Evolutionary conservation across 2,113 vertebrate genomes (phyloP).

Genomic region (Condylura cristata): DNA sequence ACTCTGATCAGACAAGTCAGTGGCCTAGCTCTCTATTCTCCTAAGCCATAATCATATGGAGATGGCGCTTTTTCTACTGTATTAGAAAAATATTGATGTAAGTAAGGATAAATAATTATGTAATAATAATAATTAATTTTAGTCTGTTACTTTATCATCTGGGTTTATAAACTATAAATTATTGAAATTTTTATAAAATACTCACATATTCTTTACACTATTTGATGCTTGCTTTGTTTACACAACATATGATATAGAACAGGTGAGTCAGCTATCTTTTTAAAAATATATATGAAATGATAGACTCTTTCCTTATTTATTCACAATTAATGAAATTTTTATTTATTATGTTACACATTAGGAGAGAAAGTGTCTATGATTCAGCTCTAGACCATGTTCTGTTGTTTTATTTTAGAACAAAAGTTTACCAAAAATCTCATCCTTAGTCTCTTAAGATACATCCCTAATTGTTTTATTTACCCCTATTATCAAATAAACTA

Average conservation of each 20-base stretch:
- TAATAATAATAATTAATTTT: slow-evolving; percentile 37
- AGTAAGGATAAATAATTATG: neutral
- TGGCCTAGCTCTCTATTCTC: neutral
- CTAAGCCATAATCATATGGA: neutral
- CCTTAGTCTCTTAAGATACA: neutral
- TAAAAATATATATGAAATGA: neutral
- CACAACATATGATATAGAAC: neutral
- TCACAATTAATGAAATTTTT: neutral
- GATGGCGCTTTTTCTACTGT: neutral
- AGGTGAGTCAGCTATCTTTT: neutral
- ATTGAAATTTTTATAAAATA: neutral
- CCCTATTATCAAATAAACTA: neutral
- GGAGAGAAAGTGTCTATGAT: neutral
- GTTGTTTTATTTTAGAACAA: neutral
- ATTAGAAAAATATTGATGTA: slow-evolving; percentile 42
- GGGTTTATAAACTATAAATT: neutral
- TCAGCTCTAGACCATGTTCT: neutral
- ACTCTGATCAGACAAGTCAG: neutral
- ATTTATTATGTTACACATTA: neutral
- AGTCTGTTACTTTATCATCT: neutral
- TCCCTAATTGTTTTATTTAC: neutral
- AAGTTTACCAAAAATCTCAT: neutral
- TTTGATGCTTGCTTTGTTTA: neutral
- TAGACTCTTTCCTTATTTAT: neutral
- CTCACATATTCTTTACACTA: neutral